These are phyloP conservation scores for Nemopilema nomurai DNA, from an alignment of 30 jellyfish, hydroid and myxozoan genomes.

Conservation along the genomic window DNA sequence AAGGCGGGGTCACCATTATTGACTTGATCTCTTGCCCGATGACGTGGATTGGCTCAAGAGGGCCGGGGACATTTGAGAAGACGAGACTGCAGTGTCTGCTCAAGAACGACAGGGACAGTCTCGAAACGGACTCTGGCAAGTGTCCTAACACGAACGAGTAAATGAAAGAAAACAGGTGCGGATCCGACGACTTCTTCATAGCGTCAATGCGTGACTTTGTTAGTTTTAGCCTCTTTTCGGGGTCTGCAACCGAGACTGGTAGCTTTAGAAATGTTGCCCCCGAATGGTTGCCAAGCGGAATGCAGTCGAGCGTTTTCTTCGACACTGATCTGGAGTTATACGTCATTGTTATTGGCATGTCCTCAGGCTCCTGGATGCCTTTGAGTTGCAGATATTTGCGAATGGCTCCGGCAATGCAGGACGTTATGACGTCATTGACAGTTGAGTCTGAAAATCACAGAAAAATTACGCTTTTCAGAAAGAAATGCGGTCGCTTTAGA, in stretches of 20 bases:
- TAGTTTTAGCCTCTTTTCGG: constrained; percentile 75
- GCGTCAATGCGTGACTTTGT: constrained; percentile 69
- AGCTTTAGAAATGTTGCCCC: constrained; percentile 94
- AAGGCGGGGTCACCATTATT: constrained; percentile 94
- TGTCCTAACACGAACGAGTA: constrained; percentile 77
- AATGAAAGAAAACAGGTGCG: constrained; percentile 92
- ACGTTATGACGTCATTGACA: constrained; percentile 90
- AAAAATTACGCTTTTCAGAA: too few species aligned
- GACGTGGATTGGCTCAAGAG: constrained; percentile 76
- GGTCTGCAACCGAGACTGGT: constrained; percentile 89
- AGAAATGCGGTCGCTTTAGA: too few species aligned
- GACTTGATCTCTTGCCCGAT: constrained; percentile 76
- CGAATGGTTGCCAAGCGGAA: constrained; percentile 94
- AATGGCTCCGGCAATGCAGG: constrained; percentile 96
- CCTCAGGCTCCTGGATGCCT: constrained; percentile 74
- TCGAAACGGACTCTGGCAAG: constrained; percentile 79
- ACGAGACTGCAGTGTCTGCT: constrained; percentile 85
- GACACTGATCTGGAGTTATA: constrained; percentile 83
- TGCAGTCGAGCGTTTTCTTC: constrained; percentile 59
- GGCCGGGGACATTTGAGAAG: constrained; percentile 97
- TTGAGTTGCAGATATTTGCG: constrained; percentile 73
- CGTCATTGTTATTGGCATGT: constrained; percentile 96
- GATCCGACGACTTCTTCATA: constrained; percentile 83
- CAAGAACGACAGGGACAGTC: constrained; percentile 70
- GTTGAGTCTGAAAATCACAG: constrained; percentile 68